These are phyloP conservation scores for Tachysurus vachellii DNA, from an alignment of 2,113 vertebrate species.

Conservation along the genomic window DNA sequence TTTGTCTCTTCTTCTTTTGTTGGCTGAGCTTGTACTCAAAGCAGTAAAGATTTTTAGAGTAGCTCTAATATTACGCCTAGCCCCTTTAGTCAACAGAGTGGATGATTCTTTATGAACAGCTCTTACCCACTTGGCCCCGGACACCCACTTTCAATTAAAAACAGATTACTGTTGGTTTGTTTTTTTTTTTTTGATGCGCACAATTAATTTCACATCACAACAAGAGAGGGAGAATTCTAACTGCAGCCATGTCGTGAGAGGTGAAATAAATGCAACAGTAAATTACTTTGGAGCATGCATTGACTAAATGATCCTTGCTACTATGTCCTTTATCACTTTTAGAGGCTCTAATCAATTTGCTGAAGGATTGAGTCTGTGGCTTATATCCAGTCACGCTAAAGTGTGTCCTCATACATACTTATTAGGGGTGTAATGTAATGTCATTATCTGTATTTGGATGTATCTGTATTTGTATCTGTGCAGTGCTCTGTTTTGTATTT, in stretches of 20 bases:
- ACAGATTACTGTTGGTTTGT: conserved; percentile 41
- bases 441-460: not conserved
- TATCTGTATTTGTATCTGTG: not conserved
- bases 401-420: conserved; percentile 12
- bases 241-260: conserved; percentile 9
- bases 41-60: conserved; percentile 4
- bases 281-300: conserved; percentile 28
- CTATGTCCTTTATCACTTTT: conserved; percentile 40
- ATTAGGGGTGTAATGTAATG: not conserved
- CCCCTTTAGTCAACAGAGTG: conserved; percentile 18
- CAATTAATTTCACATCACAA: conserved; percentile 44
- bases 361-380: conserved; percentile 8
- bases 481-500: not conserved
- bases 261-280: conserved; percentile 19
- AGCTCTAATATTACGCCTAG: not conserved
- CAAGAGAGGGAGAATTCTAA: conserved; percentile 20
- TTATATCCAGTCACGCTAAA: conserved; percentile 2
- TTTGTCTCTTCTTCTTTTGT: not conserved
- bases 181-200: conserved; percentile 26
- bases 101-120: conserved; percentile 20
- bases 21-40: conserved; percentile 10
- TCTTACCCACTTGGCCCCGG: conserved; percentile 11
- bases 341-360: conserved; percentile 34
- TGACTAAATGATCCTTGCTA: conserved; percentile 40
- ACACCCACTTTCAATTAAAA: conserved; percentile 48